These are phyloP conservation scores for Plusia festucae DNA, from an alignment of 2,888 invertebrate genomes.

Conservation along the genomic window DNA sequence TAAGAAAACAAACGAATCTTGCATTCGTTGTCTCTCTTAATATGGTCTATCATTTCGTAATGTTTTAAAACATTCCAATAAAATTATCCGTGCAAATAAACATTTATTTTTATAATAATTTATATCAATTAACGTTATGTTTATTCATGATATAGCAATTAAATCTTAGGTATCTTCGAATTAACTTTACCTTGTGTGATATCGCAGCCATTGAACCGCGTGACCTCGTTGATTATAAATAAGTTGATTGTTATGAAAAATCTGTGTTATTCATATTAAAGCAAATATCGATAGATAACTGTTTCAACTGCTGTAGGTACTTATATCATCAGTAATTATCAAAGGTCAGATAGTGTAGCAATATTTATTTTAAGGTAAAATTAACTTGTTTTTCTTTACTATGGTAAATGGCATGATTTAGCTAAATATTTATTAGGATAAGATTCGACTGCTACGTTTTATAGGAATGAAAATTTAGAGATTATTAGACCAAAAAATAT, in stretches of 20 bases:
- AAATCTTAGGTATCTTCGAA: constrained; percentile 29
- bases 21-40: not conserved
- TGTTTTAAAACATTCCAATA: not conserved
- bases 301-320: not conserved
- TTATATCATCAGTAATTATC: not conserved
- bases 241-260: constrained; percentile 53
- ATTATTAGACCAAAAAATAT: too few relatives aligned
- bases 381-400: too few relatives aligned
- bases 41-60: too few relatives aligned
- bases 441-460: too few relatives aligned
- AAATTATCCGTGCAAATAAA: not conserved
- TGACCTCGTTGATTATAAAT: constrained; percentile 62
- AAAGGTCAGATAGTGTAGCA: too few relatives aligned
- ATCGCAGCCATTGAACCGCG: constrained; percentile 57
- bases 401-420: too few relatives aligned
- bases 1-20: not conserved
- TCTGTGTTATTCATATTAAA: constrained; percentile 36
- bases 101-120: constrained; percentile 8
- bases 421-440: too few relatives aligned
- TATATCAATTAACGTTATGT: not conserved
- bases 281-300: constrained; percentile 18
- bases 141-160: constrained; percentile 7
- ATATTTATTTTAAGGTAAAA: too few relatives aligned
- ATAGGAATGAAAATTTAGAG: too few relatives aligned
- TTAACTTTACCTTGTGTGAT: constrained; percentile 41